Evolutionary conservation across 2,888 invertebrate species (phyloP).

Genomic region (Brachyptera risi): DNA sequence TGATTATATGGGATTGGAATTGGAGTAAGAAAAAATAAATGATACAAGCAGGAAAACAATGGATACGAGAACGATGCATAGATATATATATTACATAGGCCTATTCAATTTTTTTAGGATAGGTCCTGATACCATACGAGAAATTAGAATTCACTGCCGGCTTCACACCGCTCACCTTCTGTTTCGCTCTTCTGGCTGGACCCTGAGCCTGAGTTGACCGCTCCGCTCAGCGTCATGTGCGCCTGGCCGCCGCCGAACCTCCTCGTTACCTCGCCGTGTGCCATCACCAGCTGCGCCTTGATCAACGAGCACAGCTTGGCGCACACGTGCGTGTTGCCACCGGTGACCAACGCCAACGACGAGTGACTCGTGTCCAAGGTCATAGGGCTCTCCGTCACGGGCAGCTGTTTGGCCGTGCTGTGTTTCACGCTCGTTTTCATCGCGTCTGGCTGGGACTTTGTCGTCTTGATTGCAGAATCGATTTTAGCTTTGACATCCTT

Average conservation of each 20-base stretch:
- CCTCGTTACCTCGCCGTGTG: conserved; percentile 68
- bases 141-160: background rate
- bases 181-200: conserved; percentile 25
- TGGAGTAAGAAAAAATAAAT: too few species aligned
- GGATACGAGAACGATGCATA: too few species aligned
- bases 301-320: conserved; percentile 73
- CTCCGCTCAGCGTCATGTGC: conserved; percentile 38
- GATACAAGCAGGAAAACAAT: too few species aligned
- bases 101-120: too few species aligned
- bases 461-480: too few species aligned
- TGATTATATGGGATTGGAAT: too few species aligned
- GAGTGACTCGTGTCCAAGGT: background rate
- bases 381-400: background rate
- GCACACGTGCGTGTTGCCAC: conserved; percentile 49
- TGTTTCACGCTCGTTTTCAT: too few species aligned
- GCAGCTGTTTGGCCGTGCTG: background rate
- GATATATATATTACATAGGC: too few species aligned
- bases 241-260: conserved; percentile 34
- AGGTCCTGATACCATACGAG: too few species aligned
- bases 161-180: conserved; percentile 21
- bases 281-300: conserved; percentile 72
- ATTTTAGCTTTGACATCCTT: background rate
- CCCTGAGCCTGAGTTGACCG: background rate
- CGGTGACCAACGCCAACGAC: too few species aligned
- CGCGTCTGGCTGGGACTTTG: background rate